Conservation (phyloP, 2,113 vertebrate species). For the Corapipo altera region DNA sequence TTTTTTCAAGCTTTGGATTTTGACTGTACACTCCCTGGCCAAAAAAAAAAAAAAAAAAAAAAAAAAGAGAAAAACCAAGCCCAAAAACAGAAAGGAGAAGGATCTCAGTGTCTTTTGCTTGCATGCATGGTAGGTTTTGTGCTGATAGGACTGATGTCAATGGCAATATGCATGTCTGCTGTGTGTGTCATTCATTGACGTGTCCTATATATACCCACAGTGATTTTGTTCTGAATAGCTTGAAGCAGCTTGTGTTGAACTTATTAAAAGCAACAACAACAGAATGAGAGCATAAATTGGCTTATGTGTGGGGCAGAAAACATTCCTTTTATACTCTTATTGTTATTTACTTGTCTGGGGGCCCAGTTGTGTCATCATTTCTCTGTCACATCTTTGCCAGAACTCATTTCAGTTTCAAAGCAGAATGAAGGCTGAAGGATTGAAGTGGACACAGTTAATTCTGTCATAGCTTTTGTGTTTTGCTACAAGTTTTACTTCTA, state of each 20-base stretch:
- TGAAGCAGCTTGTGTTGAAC: slow-evolving; percentile 29
- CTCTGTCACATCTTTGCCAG: background rate
- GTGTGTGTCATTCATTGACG: background rate
- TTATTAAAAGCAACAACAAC: slow-evolving; percentile 16
- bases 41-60: background rate
- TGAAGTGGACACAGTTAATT: background rate
- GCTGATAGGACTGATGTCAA: background rate
- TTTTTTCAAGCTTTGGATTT: background rate
- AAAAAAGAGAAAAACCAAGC: background rate
- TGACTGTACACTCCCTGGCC: accelerated
- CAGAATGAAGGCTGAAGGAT: background rate
- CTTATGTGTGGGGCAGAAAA: background rate
- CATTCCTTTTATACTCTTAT: background rate
- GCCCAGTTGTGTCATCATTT: background rate
- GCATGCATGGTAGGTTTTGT: background rate
- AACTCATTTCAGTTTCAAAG: background rate
- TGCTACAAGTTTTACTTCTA: background rate
- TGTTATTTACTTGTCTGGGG: slow-evolving; percentile 11
- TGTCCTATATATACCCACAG: background rate
- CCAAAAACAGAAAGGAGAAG: too few species aligned
- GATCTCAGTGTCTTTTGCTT: background rate
- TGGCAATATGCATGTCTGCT: background rate
- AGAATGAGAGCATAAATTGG: slow-evolving; percentile 18
- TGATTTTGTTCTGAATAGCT: slow-evolving; percentile 12
- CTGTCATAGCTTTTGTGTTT: background rate